These are phyloP conservation scores for Amphipyra tragopoginis DNA, from an alignment of 2,888 invertebrate genomes.

Conservation along the genomic window DNA sequence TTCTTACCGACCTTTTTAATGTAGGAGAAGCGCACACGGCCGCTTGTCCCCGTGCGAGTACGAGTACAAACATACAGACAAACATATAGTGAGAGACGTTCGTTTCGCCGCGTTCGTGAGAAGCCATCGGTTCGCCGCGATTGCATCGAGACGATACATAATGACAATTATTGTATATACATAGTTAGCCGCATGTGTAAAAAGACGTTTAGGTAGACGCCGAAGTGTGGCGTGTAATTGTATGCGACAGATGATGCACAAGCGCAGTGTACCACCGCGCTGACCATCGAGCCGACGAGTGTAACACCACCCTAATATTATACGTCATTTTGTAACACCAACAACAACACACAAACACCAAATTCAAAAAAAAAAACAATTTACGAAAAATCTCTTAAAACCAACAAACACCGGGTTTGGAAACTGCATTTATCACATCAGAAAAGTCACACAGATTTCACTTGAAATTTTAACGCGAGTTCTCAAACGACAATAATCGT, in stretches of 20 bases:
- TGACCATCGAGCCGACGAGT: constrained; percentile 55
- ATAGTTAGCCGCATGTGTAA: constrained; percentile 89
- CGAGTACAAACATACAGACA: constrained; percentile 82
- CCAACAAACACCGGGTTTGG: constrained; percentile 3
- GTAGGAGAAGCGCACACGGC: constrained; percentile 88
- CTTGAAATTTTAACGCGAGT: constrained; percentile 13
- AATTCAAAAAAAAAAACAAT: not conserved
- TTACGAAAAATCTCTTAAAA: too few relatives aligned
- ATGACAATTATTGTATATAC: constrained; percentile 87
- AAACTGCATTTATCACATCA: constrained; percentile 13
- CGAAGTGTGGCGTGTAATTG: constrained; percentile 68
- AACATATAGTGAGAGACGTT: constrained; percentile 84
- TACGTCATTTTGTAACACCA: constrained; percentile 23
- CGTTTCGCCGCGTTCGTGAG: constrained; percentile 87
- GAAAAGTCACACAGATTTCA: constrained; percentile 8
- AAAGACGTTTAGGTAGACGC: constrained; percentile 79
- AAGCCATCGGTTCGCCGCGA: constrained; percentile 89
- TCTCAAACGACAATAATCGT: constrained; percentile 2
- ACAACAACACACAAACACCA: not conserved
- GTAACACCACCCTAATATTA: constrained; percentile 35
- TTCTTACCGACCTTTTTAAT: constrained; percentile 88
- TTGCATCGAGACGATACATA: constrained; percentile 82
- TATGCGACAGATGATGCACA: constrained; percentile 67
- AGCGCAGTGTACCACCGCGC: constrained; percentile 59
- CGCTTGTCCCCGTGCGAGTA: constrained; percentile 87